These are phyloP conservation scores for Sisyra nigra DNA, from an alignment of 2,888 invertebrate species.

Conservation along the genomic window DNA sequence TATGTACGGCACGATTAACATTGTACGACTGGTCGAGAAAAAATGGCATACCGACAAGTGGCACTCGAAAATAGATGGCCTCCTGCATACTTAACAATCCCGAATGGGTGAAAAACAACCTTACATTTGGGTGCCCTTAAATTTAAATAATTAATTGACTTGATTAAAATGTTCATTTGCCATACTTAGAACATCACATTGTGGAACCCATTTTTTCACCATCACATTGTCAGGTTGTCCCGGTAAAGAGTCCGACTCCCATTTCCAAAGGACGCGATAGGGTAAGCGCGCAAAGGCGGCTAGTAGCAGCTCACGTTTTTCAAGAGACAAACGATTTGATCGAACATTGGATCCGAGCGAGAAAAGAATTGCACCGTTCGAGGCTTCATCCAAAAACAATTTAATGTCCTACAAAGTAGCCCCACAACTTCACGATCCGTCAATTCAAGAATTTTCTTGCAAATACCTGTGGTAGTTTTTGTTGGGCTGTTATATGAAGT, in stretches of 20 bases:
- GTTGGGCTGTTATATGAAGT: slow-evolving; percentile 18
- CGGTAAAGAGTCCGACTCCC: slow-evolving; percentile 17
- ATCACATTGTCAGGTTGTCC: slow-evolving; percentile 22
- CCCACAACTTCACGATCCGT: too few relatives aligned
- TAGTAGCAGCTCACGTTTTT: slow-evolving; percentile 15
- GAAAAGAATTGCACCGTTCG: slow-evolving; percentile 21
- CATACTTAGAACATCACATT: slow-evolving; percentile 23
- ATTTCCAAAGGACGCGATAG: slow-evolving; percentile 23
- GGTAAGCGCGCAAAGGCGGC: slow-evolving; percentile 20
- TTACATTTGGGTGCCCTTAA: slow-evolving; percentile 15
- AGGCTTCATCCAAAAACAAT: slow-evolving; percentile 17
- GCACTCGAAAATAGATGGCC: slow-evolving; percentile 16
- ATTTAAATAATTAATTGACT: too few relatives aligned
- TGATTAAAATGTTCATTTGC: slow-evolving; percentile 3
- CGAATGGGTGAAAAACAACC: slow-evolving; percentile 17
- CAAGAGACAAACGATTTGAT: slow-evolving; percentile 15
- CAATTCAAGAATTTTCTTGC: too few relatives aligned
- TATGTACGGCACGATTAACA: slow-evolving; percentile 16
- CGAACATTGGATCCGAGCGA: slow-evolving; percentile 22
- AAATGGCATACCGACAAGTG: slow-evolving; percentile 19
- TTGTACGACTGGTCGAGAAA: slow-evolving; percentile 20
- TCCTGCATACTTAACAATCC: slow-evolving; percentile 18
- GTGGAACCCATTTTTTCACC: slow-evolving; percentile 22
- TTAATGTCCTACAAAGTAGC: slow-evolving; percentile 14
- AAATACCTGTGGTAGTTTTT: slow-evolving; percentile 18